phyloP scores from a whole-genome alignment of 2,888 invertebrate genomes.

The Frankliniella fusca region DNA sequence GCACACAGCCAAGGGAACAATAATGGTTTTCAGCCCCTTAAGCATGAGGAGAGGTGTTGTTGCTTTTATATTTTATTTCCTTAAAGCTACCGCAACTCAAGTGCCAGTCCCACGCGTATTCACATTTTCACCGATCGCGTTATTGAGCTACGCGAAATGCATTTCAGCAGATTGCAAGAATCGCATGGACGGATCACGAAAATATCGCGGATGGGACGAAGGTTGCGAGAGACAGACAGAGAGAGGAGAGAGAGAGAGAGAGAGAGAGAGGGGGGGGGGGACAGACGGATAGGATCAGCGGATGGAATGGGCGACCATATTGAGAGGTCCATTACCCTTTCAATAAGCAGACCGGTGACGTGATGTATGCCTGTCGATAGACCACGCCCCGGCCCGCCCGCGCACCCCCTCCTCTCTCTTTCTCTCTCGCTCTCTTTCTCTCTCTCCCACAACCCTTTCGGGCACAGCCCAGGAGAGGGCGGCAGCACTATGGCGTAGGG shows the following conservation, averaged over 20 bases:
- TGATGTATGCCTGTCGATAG: neutral
- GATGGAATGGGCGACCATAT: neutral
- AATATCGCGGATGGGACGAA: neutral
- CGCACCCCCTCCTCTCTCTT: neutral
- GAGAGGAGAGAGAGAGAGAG: neutral
- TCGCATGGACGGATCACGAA: no score
- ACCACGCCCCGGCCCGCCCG: neutral
- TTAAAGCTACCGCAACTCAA: no score
- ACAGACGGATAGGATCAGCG: neutral
- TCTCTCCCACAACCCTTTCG: neutral
- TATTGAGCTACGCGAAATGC: no score
- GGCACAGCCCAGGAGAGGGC: neutral
- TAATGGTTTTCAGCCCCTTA: no score
- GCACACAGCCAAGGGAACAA: no score
- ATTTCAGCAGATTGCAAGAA: no score
- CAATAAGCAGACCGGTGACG: neutral
- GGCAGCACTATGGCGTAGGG: no score
- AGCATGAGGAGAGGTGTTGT: no score
- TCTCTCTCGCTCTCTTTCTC: neutral
- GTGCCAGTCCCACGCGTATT: no score
- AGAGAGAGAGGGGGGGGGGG: neutral
- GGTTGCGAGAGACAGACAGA: neutral
- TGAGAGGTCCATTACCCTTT: slow-evolving; percentile 10
- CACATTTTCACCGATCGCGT: no score
- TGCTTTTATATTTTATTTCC: no score